A percentile compares a stretch with the other conserved stretches of the same genome.
phyloP scores from a whole-genome alignment of 2,797 vertebrate species.

The Crenichthys baileyi region DNA sequence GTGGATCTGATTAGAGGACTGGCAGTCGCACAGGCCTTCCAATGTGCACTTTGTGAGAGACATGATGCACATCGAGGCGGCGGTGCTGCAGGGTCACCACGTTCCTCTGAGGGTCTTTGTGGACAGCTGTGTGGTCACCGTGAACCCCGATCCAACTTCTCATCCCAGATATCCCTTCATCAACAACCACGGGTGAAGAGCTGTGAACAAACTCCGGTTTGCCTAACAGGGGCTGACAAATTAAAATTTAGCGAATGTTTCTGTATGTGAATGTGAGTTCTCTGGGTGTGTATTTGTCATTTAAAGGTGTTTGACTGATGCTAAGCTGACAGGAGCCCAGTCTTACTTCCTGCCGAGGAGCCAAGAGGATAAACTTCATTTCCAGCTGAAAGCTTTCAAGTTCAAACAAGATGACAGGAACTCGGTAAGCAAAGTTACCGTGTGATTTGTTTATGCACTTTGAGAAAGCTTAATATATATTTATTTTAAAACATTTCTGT shows the following conservation, averaged over 20 bases:
- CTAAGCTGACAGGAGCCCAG: conserved; percentile 65
- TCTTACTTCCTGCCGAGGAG: conserved; percentile 72
- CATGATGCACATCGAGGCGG: conserved; percentile 65
- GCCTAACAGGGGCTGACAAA: background rate
- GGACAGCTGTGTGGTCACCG: conserved; percentile 70
- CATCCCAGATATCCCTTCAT: conserved; percentile 66
- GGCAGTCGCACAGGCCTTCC: conserved; percentile 62
- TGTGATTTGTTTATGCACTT: background rate
- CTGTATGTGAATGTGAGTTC: background rate
- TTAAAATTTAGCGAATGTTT: background rate
- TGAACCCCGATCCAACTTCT: conserved; percentile 20
- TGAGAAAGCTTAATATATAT: background rate
- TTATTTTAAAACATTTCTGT: background rate
- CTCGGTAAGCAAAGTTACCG: conserved; percentile 53
- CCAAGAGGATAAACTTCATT: conserved; percentile 68
- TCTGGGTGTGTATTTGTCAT: conserved; percentile 3
- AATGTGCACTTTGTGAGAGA: conserved; percentile 56
- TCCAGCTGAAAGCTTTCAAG: conserved; percentile 73
- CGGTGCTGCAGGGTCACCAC: conserved; percentile 53
- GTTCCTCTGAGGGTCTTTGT: conserved; percentile 64
- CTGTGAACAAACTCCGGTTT: background rate
- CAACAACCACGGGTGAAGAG: conserved; percentile 68
- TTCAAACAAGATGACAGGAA: conserved; percentile 54
- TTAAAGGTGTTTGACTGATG: conserved; percentile 74
- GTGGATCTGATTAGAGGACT: conserved; percentile 72